A percentile compares a stretch with the other conserved stretches of the same genome.
These are phyloP conservation scores for Epinephelus fuscoguttatus DNA, from an alignment of 2,113 vertebrate species.

Conservation along the genomic window DNA sequence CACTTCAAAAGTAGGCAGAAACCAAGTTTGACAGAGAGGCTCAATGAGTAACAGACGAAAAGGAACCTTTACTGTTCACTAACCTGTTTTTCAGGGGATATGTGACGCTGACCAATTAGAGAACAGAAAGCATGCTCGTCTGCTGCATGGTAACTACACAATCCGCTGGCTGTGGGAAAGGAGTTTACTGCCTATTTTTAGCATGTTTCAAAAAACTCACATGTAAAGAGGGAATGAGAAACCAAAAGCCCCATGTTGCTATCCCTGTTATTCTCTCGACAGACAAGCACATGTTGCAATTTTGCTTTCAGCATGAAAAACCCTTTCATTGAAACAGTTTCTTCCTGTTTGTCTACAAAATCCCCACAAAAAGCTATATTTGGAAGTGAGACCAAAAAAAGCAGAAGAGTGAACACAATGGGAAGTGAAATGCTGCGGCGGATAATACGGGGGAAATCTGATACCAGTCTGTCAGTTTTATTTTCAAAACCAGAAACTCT, in stretches of 20 bases:
- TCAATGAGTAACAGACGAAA: too few relatives aligned
- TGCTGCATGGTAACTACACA: too few relatives aligned
- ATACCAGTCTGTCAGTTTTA: not conserved
- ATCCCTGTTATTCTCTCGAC: not conserved
- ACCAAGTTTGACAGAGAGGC: too few relatives aligned
- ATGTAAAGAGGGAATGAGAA: not conserved
- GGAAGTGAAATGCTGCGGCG: constrained; percentile 8
- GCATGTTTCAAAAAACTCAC: too few relatives aligned
- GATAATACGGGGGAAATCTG: not conserved
- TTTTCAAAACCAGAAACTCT: not conserved
- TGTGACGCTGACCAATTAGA: too few relatives aligned
- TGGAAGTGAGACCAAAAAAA: constrained; percentile 8
- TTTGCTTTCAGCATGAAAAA: not conserved
- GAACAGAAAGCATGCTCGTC: too few relatives aligned
- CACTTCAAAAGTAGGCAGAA: too few relatives aligned
- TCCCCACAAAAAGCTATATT: not conserved
- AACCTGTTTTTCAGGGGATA: too few relatives aligned
- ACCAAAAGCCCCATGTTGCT: not conserved
- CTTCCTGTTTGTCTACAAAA: not conserved
- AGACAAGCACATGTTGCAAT: not conserved
- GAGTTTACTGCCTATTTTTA: too few relatives aligned
- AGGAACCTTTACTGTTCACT: too few relatives aligned
- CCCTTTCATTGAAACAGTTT: not conserved
- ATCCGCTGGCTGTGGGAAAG: too few relatives aligned
- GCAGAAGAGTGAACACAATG: constrained; percentile 2